Conservation (phyloP, 2,797 vertebrate species). For the Myotis pilosus region DNA sequence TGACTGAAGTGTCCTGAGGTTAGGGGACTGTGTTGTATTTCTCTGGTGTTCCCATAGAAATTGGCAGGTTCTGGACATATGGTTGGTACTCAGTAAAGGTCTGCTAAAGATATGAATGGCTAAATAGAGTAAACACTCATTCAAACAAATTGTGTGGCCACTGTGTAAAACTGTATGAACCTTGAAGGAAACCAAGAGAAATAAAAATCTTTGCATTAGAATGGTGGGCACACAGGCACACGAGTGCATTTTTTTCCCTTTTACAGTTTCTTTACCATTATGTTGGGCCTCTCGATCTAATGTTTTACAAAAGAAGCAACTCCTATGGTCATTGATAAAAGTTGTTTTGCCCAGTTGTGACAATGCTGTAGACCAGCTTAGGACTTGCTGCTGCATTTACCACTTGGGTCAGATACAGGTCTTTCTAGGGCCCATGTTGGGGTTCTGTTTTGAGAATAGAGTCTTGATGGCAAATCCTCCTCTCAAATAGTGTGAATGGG, state of each 20-base stretch:
- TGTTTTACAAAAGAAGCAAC: not conserved
- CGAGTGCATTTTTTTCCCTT: not conserved
- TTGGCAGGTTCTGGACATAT: not conserved
- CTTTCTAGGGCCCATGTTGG: not conserved
- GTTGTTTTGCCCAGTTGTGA: not conserved
- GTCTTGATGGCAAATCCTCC: not conserved
- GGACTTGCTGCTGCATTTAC: not conserved
- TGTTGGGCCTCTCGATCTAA: not conserved
- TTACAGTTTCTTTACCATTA: not conserved
- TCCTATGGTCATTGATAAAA: not conserved
- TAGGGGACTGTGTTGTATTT: not conserved
- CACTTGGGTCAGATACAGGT: rapidly evolving
- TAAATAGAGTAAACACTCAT: not conserved
- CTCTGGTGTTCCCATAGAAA: not conserved
- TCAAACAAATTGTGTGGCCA: not conserved
- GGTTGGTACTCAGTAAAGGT: not conserved
- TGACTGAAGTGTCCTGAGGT: not conserved
- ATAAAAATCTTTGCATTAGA: not conserved
- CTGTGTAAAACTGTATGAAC: not conserved
- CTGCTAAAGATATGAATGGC: not conserved
- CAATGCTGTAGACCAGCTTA: not conserved
- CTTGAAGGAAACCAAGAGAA: not conserved
- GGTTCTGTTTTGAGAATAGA: not conserved
- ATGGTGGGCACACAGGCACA: not conserved
- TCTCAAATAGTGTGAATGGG: not conserved